phyloP scores from a whole-genome alignment of 2,888 invertebrate genomes.

The Uropetala carovei region DNA sequence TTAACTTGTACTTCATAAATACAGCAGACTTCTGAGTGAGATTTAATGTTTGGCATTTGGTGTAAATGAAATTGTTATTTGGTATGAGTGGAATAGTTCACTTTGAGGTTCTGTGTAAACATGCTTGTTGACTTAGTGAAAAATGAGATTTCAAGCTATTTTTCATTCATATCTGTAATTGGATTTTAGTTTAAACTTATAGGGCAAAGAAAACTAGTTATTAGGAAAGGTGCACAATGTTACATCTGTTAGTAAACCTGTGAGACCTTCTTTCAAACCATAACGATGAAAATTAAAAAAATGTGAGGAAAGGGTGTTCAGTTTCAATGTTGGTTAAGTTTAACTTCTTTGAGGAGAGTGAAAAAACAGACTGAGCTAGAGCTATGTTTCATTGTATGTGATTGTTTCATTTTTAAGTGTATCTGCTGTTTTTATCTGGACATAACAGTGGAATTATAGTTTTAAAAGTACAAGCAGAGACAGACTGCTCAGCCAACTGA shows the following conservation, averaged over 20 bases:
- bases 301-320: background rate
- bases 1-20: background rate
- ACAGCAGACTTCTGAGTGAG: background rate
- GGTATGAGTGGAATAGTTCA: background rate
- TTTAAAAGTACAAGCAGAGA: background rate
- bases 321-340: slow-evolving; percentile 18
- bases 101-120: background rate
- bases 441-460: background rate
- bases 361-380: slow-evolving; percentile 53
- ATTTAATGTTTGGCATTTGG: background rate
- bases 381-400: slow-evolving; percentile 5
- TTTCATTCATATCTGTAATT: background rate
- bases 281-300: background rate
- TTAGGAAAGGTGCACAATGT: slow-evolving; percentile 6
- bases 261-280: background rate
- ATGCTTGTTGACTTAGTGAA: background rate
- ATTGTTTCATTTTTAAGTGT: slow-evolving; percentile 6
- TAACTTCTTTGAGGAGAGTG: slow-evolving; percentile 55
- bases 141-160: slow-evolving; percentile 3
- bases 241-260: background rate
- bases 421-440: background rate
- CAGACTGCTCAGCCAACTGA: slow-evolving; percentile 7
- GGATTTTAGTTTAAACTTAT: background rate
- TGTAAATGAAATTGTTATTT: background rate
- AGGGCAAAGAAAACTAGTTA: background rate